phyloP scores from a whole-genome alignment of 2,797 vertebrate species.

The Halcyon badia region DNA sequence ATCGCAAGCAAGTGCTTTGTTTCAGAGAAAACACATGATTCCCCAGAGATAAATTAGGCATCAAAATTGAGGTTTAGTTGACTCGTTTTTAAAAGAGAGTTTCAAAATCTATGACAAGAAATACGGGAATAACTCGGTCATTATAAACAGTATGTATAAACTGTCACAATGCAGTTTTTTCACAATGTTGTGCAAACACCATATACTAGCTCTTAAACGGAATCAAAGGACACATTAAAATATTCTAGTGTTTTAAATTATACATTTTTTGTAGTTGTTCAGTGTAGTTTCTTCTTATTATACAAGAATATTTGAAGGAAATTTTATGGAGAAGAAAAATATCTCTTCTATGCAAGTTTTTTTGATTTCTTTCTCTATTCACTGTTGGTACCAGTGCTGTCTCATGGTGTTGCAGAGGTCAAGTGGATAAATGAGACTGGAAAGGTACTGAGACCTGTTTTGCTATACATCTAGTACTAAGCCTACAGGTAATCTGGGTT shows the following conservation, averaged over 20 bases:
- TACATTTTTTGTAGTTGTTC: neutral
- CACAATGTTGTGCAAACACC: neutral
- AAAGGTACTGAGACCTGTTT: neutral
- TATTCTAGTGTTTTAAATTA: neutral
- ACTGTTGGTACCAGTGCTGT: neutral
- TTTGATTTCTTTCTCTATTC: neutral
- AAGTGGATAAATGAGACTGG: neutral
- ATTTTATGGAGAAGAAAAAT: neutral
- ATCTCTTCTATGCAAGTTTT: accelerated
- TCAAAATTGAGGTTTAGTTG: neutral
- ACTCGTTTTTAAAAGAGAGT: neutral
- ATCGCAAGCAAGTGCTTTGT: neutral
- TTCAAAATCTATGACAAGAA: neutral
- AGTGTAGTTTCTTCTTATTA: neutral
- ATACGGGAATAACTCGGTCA: neutral
- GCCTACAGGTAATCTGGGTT: neutral
- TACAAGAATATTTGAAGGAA: neutral
- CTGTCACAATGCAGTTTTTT: neutral
- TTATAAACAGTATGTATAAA: neutral
- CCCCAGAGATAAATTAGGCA: neutral
- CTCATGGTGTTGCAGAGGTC: neutral
- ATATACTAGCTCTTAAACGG: neutral
- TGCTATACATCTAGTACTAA: neutral
- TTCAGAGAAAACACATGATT: neutral
- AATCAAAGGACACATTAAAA: neutral